phyloP scores from a whole-genome alignment of 2,113 vertebrate species.

The Prolemur simus region DNA sequence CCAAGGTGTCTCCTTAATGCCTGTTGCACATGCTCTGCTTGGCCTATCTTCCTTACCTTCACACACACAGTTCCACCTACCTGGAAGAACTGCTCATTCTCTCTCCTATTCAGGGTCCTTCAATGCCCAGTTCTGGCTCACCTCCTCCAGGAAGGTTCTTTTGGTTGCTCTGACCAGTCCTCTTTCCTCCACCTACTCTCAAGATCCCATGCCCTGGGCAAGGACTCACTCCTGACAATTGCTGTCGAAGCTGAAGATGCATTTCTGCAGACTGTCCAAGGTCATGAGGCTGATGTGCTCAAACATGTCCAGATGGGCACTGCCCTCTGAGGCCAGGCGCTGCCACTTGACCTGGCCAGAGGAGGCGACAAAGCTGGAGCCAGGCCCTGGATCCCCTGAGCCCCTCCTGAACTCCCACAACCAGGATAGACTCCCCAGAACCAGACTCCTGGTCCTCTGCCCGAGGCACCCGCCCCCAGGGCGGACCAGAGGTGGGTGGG shows the following conservation, averaged over 20 bases:
- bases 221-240: conserved; percentile 68
- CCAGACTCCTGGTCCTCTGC: neutral
- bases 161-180: neutral
- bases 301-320: conserved; percentile 85
- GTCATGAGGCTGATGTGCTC: neutral
- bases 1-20: neutral
- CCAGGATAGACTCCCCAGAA: no score
- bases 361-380: neutral
- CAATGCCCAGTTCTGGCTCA: neutral
- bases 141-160: neutral
- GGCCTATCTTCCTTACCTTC: neutral
- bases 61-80: neutral
- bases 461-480: neutral
- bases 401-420: neutral
- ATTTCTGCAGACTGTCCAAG: conserved; percentile 81
- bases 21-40: neutral
- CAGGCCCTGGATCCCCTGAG: neutral
- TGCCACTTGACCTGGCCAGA: conserved; percentile 87
- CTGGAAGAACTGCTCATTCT: neutral
- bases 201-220: neutral
- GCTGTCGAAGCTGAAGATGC: conserved; percentile 91
- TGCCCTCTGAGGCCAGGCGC: conserved; percentile 64
- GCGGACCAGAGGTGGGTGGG: neutral
- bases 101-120: neutral
- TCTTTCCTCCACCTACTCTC: neutral